These are phyloP conservation scores for Aurelia sp. DNA, from an alignment of 30 jellyfish, hydroid and myxozoan genomes.

Conservation along the genomic window DNA sequence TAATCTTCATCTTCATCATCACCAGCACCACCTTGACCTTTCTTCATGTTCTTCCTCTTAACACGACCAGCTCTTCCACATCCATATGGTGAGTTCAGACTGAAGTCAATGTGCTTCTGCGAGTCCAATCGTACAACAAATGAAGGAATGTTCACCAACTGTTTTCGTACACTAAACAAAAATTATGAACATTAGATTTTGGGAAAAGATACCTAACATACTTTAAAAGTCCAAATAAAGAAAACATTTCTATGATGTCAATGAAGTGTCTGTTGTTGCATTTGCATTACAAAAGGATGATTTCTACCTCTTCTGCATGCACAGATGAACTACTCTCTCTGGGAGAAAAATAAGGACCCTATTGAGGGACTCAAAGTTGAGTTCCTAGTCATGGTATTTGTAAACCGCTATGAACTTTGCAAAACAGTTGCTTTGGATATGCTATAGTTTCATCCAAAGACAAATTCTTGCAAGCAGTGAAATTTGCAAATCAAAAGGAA, in stretches of 20 bases:
- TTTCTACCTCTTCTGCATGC: too few relatives aligned
- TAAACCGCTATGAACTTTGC: too few relatives aligned
- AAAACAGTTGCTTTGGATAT: too few relatives aligned
- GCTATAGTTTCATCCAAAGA: too few relatives aligned
- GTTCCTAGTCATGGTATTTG: too few relatives aligned
- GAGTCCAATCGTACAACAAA: constrained; percentile 96
- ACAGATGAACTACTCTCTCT: too few relatives aligned
- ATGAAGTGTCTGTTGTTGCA: neutral
- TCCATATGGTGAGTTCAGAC: constrained; percentile 93
- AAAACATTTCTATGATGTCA: neutral
- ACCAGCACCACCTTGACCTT: constrained; percentile 92
- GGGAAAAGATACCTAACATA: neutral
- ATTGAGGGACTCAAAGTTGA: too few relatives aligned
- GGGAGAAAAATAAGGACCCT: too few relatives aligned
- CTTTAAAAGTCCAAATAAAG: neutral
- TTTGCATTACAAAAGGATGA: too few relatives aligned
- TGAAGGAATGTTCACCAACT: constrained; percentile 96
- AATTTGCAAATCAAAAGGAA: too few relatives aligned
- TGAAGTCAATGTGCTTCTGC: constrained; percentile 94
- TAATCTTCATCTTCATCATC: constrained; percentile 95
- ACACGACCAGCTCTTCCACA: constrained; percentile 99
- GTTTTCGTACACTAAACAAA: constrained; percentile 88
- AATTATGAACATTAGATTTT: neutral
- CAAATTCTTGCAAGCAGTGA: too few relatives aligned
- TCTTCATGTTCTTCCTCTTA: constrained; percentile 85